Base-by-base conservation (phyloP, 1,140 invertebrate genomes). In the Rhynchophorus ferrugineus region DNA sequence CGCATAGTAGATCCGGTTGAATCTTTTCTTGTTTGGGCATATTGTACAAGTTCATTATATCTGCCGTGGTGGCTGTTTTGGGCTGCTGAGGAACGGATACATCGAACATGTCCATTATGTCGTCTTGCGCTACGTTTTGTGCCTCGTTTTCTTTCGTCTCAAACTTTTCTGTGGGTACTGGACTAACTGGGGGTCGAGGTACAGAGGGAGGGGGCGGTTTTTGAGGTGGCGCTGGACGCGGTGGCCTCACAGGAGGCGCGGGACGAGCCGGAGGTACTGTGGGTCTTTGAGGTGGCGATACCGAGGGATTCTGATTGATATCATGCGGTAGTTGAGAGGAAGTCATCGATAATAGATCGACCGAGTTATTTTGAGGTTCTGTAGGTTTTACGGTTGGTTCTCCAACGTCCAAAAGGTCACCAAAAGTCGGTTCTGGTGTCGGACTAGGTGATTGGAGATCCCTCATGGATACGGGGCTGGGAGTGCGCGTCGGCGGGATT, bases 371-470 rank as follows among this genome's bases (percentile, higher is more conserved):
- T 14, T 37, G 35, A 1, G 49, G 48, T 33, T 51, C 24, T 36
- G 38, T 44, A 21, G 17, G 29, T 50, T 16, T 51, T 14, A 24
- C 36, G 19, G 43, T 38, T 17, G 17, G 3, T 37, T 75, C 71
- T 21, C 62, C 73, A 1, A 82, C 78, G 48, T 80, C 79, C 2
- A 85, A 60, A 9, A 85, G 69, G 69, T 87, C 83, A 6, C 78
- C 82, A 49, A 81, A 78, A 20, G 72, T 73, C 33, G 81, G 80
- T 52, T 89, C 85, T 0, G 88, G 87, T 1, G 88, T 91, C 1
- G 88, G 88, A 57, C 85, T 89, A 1, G 88, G 87, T 1, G 87
- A 87, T 64, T 88, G 85, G 14, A 85, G 73, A 58, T 85, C 83
- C 35, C 82, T 70, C 71, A 88, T 85, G 9, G 86, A 81, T 0